Evolutionary conservation across 2,113 vertebrate genomes (phyloP).

Genomic region (Hyla sarda): DNA sequence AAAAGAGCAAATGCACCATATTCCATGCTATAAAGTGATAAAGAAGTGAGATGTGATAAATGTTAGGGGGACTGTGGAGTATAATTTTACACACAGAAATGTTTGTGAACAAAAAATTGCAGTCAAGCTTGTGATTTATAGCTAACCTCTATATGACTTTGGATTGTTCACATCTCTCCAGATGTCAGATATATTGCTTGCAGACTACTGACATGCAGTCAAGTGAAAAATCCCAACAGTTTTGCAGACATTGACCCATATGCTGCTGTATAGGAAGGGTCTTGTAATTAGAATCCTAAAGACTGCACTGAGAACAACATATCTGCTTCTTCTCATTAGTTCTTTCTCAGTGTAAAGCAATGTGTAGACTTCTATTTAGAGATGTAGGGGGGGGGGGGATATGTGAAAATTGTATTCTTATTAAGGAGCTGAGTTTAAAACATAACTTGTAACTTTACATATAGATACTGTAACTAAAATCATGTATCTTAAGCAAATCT

Average conservation of each 20-base stretch:
- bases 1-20: not conserved
- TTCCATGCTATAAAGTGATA: not conserved
- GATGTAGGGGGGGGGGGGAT: not conserved
- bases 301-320: not conserved
- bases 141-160: constrained; percentile 51
- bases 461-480: not conserved
- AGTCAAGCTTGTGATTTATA: constrained; percentile 39
- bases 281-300: constrained; percentile 23
- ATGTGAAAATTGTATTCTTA: not conserved
- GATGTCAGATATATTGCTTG: constrained; percentile 48
- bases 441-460: not conserved
- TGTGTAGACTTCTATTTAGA: not conserved
- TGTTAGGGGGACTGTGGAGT: not conserved
- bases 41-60: not conserved
- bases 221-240: constrained; percentile 48
- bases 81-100: not conserved
- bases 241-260: constrained; percentile 48
- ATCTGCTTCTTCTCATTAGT: not conserved
- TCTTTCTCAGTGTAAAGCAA: not conserved
- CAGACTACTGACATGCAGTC: constrained; percentile 39
- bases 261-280: constrained; percentile 39
- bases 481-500: not conserved
- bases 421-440: not conserved
- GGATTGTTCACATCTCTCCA: constrained; percentile 42
- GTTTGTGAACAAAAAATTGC: constrained; percentile 41